These are phyloP conservation scores for Trichechus manatus DNA, from an alignment of 2,113 vertebrate genomes.

Conservation along the genomic window DNA sequence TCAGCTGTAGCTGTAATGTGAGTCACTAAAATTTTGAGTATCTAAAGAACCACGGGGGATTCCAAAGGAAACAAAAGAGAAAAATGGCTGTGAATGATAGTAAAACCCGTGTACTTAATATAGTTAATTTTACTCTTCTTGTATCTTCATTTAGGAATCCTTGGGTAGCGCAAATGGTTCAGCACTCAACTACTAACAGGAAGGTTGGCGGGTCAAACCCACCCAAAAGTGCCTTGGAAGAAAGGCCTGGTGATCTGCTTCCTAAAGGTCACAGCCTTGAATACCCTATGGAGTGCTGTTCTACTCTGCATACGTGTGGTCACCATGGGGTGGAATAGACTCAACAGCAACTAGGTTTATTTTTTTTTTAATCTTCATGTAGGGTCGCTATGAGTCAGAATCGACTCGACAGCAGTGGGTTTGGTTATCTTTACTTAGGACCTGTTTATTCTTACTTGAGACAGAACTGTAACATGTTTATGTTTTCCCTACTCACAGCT, in stretches of 20 bases:
- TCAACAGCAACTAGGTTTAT: not conserved
- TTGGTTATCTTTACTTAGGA: constrained; percentile 19
- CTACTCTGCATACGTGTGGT: not conserved
- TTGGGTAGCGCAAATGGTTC: not conserved
- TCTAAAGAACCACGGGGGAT: not conserved
- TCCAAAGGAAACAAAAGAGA: not conserved
- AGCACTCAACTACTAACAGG: not conserved
- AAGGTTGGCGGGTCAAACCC: not conserved
- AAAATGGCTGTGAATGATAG: not conserved
- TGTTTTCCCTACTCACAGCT: not conserved
- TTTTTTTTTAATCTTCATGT: too few species aligned
- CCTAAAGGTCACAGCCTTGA: not conserved
- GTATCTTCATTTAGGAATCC: not conserved
- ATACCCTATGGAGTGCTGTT: not conserved
- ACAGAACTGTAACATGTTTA: not conserved
- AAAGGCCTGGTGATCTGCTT: not conserved
- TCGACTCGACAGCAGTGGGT: not conserved
- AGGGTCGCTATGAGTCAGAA: not conserved
- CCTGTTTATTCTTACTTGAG: not conserved
- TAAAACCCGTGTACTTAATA: not conserved
- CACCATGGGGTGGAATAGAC: not conserved
- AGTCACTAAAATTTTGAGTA: constrained; percentile 20
- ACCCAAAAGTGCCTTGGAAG: not conserved
- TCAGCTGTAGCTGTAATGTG: not conserved
- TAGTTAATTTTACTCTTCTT: not conserved